Conservation (phyloP, 2,888 invertebrate species). For the Athalia circularis region DNA sequence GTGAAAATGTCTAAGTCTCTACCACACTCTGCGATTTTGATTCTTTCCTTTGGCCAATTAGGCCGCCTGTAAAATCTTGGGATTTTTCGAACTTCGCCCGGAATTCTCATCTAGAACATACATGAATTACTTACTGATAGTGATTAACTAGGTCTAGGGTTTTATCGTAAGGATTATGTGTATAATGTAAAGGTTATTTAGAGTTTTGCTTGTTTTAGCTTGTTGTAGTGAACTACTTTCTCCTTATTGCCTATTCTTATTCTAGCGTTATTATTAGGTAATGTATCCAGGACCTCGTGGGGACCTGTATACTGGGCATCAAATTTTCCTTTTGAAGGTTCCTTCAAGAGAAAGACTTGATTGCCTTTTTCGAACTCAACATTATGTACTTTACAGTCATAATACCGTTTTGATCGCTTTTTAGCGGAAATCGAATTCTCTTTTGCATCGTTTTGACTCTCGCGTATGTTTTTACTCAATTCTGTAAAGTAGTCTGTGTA, state of each 20-base stretch:
- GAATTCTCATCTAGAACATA: no score
- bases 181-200: no score
- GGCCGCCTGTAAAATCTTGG: no score
- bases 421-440: conserved; percentile 47
- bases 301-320: conserved; percentile 12
- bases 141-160: no score
- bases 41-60: no score
- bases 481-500: conserved; percentile 48
- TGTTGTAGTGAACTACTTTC: conserved; percentile 12
- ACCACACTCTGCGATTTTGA: no score
- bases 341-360: conserved; percentile 45
- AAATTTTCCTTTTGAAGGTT: conserved; percentile 16
- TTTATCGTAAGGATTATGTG: no score
- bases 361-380: conserved; percentile 47
- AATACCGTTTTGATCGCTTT: conserved; percentile 47
- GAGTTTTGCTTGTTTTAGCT: not conserved
- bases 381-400: conserved; percentile 45
- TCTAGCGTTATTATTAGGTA: not conserved
- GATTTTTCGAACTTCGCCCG: no score
- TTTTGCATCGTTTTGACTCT: conserved; percentile 30
- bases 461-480: not conserved
- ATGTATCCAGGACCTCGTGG: not conserved
- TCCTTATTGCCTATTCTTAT: conserved; percentile 10
- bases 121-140: no score
- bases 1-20: no score